phyloP scores from a whole-genome alignment of 2,113 vertebrate genomes.

The Crotalus horridus region DNA sequence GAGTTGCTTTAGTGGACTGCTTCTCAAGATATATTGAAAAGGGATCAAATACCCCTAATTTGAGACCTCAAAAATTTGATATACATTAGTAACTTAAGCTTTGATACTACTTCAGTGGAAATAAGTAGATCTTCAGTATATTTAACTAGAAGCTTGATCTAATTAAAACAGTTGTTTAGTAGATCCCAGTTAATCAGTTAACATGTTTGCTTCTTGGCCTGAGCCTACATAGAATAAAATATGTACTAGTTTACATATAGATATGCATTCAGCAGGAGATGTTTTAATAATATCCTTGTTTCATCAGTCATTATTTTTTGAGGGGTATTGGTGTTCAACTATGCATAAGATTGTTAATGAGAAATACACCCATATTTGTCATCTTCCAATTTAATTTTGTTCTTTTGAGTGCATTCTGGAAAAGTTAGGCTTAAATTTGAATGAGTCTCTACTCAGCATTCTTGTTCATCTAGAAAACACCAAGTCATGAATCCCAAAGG shows the following conservation, averaged over 20 bases:
- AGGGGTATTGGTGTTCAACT: background rate
- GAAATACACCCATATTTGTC: background rate
- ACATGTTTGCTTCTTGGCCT: conserved; percentile 7
- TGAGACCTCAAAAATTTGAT: conserved; percentile 8
- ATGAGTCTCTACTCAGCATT: background rate
- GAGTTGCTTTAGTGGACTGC: conserved; percentile 28
- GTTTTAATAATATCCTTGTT: background rate
- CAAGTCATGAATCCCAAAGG: background rate
- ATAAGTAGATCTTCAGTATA: conserved; percentile 8
- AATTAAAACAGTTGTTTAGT: conserved; percentile 9
- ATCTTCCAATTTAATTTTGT: background rate
- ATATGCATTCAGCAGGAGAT: background rate
- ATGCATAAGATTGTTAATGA: background rate
- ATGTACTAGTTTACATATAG: conserved; percentile 5
- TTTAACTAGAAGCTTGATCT: conserved; percentile 22
- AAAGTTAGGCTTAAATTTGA: background rate
- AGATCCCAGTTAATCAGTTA: conserved; percentile 4
- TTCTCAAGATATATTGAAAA: conserved; percentile 12
- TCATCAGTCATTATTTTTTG: background rate
- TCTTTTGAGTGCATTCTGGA: background rate
- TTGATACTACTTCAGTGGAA: conserved; percentile 2
- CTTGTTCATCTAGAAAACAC: background rate
- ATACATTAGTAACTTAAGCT: conserved; percentile 14
- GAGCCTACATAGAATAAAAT: background rate
- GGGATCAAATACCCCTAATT: conserved; percentile 23